These are phyloP conservation scores for Psilanteris sp. DNA, from an alignment of 1,140 invertebrate genomes.

Conservation along the genomic window DNA sequence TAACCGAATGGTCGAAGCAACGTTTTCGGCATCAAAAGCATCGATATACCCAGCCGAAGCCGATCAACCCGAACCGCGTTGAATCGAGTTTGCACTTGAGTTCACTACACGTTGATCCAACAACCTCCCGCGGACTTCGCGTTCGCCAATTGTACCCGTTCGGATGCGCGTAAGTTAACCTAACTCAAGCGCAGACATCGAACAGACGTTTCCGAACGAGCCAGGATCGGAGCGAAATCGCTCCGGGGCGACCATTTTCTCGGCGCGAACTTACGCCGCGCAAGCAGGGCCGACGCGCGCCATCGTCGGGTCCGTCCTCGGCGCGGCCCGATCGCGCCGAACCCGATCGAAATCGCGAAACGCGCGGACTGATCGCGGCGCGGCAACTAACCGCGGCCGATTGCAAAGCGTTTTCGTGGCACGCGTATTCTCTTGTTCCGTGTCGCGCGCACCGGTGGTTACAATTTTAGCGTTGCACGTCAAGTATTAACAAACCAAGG, in stretches of 20 bases:
- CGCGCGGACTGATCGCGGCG: slow-evolving; percentile 64
- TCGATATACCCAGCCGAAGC: too few relatives aligned
- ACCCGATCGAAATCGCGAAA: slow-evolving; percentile 49
- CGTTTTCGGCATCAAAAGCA: too few relatives aligned
- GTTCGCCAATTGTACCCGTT: too few relatives aligned
- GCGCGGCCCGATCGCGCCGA: not conserved
- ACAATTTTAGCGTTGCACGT: slow-evolving; percentile 70
- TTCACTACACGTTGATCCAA: too few relatives aligned
- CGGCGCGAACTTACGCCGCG: slow-evolving; percentile 16
- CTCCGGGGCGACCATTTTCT: slow-evolving; percentile 6
- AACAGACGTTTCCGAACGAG: too few relatives aligned
- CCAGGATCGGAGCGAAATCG: too few relatives aligned
- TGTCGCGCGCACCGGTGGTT: slow-evolving; percentile 57
- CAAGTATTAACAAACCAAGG: slow-evolving; percentile 74
- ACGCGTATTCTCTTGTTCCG: slow-evolving; percentile 20
- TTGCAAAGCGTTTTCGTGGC: slow-evolving; percentile 67
- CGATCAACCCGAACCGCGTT: too few relatives aligned
- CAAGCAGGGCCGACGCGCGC: slow-evolving; percentile 3
- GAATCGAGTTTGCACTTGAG: too few relatives aligned
- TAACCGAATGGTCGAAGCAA: too few relatives aligned
- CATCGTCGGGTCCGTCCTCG: not conserved
- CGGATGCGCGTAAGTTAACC: too few relatives aligned
- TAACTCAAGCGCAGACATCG: too few relatives aligned
- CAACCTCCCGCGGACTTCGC: too few relatives aligned
- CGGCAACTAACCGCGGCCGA: slow-evolving; percentile 67